Evolutionary conservation across 2,888 invertebrate genomes (phyloP).

Genomic region (Agrochola circellaris): DNA sequence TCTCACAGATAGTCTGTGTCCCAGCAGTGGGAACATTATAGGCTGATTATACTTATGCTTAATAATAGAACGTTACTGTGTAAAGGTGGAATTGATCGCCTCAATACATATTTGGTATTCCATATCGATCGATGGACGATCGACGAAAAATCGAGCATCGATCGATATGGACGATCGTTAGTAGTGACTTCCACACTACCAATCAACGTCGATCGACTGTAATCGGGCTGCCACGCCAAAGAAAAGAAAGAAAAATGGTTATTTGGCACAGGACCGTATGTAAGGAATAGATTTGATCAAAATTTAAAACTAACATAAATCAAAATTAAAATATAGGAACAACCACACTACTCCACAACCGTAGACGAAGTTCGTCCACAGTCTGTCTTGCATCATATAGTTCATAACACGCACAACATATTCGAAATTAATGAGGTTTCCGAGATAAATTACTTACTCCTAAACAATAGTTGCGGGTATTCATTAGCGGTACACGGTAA

Average conservation of each 20-base stretch:
- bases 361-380: background rate
- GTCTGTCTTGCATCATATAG: background rate
- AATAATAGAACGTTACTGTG: no score
- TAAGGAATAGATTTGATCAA: background rate
- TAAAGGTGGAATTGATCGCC: background rate
- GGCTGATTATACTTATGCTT: no score
- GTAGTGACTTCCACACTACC: background rate
- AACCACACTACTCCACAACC: background rate
- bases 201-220: background rate
- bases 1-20: no score
- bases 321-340: background rate
- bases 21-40: no score
- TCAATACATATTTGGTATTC: background rate
- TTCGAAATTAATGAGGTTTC: slow-evolving; percentile 49
- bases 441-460: slow-evolving; percentile 37
- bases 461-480: slow-evolving; percentile 47
- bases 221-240: background rate
- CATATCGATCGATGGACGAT: no score
- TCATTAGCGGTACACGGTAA: slow-evolving; percentile 34
- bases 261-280: background rate
- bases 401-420: slow-evolving; percentile 25
- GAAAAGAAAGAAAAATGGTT: background rate
- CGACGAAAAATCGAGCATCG: background rate
- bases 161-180: background rate
- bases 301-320: no score